These are phyloP conservation scores for Myxocyprinus asiaticus DNA, from an alignment of 2,113 vertebrate species.

Conservation along the genomic window DNA sequence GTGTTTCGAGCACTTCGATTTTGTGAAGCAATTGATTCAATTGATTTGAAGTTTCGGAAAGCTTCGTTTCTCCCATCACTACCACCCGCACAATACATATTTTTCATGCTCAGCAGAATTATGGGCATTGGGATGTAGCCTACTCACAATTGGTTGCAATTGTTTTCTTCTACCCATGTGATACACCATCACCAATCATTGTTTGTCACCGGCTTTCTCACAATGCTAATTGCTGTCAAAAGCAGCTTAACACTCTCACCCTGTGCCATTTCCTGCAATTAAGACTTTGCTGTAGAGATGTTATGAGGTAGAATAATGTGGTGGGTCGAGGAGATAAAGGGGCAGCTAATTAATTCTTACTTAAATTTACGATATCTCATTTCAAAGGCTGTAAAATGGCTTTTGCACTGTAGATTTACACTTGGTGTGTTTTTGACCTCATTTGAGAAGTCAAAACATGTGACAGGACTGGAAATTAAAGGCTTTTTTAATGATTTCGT, in stretches of 20 bases:
- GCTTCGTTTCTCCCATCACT: too few relatives aligned
- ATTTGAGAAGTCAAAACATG: conserved; percentile 52
- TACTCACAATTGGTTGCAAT: conserved; percentile 12
- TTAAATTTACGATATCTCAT: conserved; percentile 70
- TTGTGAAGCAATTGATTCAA: too few relatives aligned
- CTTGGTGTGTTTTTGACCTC: conserved; percentile 44
- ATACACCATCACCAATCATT: conserved; percentile 8
- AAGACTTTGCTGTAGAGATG: conserved; percentile 66
- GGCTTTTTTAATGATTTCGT: conserved; percentile 72
- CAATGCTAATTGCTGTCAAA: conserved; percentile 75
- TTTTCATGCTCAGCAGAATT: neutral
- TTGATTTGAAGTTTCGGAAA: too few relatives aligned
- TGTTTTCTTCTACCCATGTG: conserved; percentile 12
- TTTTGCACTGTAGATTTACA: conserved; percentile 59
- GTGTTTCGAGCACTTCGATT: too few relatives aligned
- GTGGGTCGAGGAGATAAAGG: conserved; percentile 66
- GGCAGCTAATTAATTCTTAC: conserved; percentile 73
- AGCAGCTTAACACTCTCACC: conserved; percentile 65
- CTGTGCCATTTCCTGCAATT: conserved; percentile 70
- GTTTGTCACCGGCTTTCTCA: conserved; percentile 29
- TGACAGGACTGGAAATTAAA: conserved; percentile 65
- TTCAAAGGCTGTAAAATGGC: conserved; percentile 61
- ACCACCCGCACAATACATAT: neutral
- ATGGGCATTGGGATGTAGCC: neutral
- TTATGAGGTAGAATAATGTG: conserved; percentile 65